Conservation (phyloP, 2,113 vertebrate species). For the Embiotoca jacksoni region DNA sequence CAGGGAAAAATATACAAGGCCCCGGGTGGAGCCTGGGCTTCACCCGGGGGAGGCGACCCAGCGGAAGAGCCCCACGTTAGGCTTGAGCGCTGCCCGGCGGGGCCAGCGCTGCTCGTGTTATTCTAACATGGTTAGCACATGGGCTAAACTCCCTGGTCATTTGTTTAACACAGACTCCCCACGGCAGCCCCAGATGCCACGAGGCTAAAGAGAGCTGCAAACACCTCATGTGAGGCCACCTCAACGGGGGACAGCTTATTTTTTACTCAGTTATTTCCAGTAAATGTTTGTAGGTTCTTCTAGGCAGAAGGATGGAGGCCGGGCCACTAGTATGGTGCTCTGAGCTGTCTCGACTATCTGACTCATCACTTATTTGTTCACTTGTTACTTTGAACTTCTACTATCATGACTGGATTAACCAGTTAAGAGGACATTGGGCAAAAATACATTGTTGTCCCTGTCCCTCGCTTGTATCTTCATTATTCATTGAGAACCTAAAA, state of each 20-base stretch:
- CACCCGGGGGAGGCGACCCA: slow-evolving; percentile 74
- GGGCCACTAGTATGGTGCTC: slow-evolving; percentile 3
- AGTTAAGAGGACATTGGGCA: background rate
- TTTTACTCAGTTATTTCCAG: slow-evolving; percentile 53
- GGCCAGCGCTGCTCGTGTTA: slow-evolving; percentile 83
- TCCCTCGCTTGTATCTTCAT: no score
- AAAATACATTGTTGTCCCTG: background rate
- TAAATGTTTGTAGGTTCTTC: slow-evolving; percentile 55
- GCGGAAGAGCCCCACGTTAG: slow-evolving; percentile 72
- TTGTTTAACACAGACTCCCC: slow-evolving; percentile 89
- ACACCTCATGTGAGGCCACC: slow-evolving; percentile 63
- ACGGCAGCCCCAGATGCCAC: slow-evolving; percentile 71
- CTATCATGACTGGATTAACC: background rate
- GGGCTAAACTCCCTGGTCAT: slow-evolving; percentile 86
- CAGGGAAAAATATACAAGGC: slow-evolving; percentile 90
- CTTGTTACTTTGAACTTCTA: background rate
- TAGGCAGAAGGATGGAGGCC: slow-evolving; percentile 20
- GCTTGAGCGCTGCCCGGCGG: slow-evolving; percentile 75
- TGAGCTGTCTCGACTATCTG: slow-evolving; percentile 6
- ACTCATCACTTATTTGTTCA: background rate
- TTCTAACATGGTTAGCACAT: slow-evolving; percentile 95
- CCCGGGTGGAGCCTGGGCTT: slow-evolving; percentile 78
- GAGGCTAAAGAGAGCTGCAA: slow-evolving; percentile 72
- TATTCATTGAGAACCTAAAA: no score
- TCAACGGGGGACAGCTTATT: slow-evolving; percentile 37